Conservation (phyloP, 2,113 vertebrate species). For the Dryoscopus gambensis region DNA sequence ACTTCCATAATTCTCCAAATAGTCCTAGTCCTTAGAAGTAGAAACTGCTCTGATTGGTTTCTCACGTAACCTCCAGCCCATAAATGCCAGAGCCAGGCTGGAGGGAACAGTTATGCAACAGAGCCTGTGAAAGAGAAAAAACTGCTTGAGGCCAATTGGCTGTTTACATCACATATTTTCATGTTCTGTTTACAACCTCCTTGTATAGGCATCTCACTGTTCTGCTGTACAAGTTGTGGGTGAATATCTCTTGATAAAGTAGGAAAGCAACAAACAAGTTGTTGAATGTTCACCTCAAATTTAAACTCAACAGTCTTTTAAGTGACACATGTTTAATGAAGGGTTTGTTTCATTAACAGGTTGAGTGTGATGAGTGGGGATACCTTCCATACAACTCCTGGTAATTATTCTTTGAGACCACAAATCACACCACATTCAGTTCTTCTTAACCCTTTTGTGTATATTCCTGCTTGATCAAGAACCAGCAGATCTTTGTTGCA, state of each 20-base stretch:
- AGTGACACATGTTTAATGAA: neutral
- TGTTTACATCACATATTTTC: slow-evolving; percentile 42
- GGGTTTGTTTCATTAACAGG: neutral
- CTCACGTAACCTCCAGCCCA: neutral
- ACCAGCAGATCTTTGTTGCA: neutral
- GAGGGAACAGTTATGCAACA: slow-evolving; percentile 44
- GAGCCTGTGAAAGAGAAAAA: neutral
- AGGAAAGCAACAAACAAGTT: neutral
- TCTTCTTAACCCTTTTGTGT: neutral
- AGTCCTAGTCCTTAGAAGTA: neutral
- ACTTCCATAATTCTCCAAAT: neutral
- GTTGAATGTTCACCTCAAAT: neutral
- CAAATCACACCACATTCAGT: neutral
- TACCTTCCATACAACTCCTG: neutral
- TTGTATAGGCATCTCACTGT: neutral
- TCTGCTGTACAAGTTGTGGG: neutral
- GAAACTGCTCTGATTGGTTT: neutral
- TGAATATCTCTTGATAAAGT: neutral
- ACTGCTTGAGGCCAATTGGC: slow-evolving; percentile 23
- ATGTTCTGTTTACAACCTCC: slow-evolving; percentile 28
- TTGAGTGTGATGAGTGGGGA: neutral
- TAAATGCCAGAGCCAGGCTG: neutral
- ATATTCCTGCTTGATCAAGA: neutral
- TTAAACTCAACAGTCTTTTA: neutral
- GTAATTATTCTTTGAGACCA: neutral